Base-by-base conservation (phyloP, 1,140 invertebrate species). In the Drosophila elegans region DNA sequence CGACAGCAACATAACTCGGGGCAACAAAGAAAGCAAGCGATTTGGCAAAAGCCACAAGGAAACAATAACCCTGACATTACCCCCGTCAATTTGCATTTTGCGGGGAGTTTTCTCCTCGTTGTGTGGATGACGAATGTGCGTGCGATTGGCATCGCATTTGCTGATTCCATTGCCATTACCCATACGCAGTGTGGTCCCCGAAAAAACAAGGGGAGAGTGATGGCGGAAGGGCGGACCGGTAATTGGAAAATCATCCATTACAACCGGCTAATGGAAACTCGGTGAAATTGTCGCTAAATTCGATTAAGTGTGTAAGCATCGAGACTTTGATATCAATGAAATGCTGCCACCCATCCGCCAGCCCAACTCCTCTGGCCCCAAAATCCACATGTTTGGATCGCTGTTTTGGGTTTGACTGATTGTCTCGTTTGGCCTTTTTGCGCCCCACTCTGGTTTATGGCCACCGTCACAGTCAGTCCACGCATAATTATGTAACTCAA, bases 211-310 rank as follows among this genome's bases (percentile, higher is more conserved):
- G 6, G 62, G 16, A 25, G 39, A 36, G 45, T 32, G n/a, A 29
- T 6, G 6, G 38, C 29, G 71, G 21, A 42, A 44, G 61, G 78
- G 73, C 69, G 63, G 63, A 81, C 82, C 82, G 82, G 82, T 86
- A 86, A 86, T 86, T 86, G 82, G 83, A 88, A 86, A 86, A 86
- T 88, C 82, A 88, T 79, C 83, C 84, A 88, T 86, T 86, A 86
- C 83, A 60, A 86, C 57, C 75, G 66, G 55, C 83, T 88, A 88
- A 86, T 86, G 82, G 82, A 86, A 83, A 88, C 53, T 62, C 66
- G 74, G 80, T 85, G 49, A 83, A 88, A 86, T 81, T 88, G 69
- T 86, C 76, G 79, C 82, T 75, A 79, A 86, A 86, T 86, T 86
- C 83, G 78, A 88, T 86, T 86, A 88, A 82, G 66, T 67, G 75